phyloP scores from a whole-genome alignment of 2,113 vertebrate species.

The Brachyhypopomus gauderio region DNA sequence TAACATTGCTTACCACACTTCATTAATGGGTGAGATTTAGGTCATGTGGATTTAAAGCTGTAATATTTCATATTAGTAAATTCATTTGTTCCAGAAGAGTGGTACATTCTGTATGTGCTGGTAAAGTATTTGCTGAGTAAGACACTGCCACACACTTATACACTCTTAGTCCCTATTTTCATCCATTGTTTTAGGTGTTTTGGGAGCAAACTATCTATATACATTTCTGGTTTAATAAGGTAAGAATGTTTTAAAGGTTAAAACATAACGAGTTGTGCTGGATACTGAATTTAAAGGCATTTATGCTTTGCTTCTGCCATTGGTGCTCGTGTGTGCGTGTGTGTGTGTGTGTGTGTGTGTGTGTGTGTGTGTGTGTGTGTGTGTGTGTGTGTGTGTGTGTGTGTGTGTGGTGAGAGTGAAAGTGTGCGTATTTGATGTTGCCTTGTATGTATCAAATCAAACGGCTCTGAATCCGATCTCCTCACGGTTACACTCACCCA shows the following conservation, averaged over 20 bases:
- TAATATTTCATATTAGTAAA: neutral
- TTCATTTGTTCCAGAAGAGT: neutral
- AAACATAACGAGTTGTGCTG: neutral
- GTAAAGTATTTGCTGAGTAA: too few relatives aligned
- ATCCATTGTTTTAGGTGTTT: too few relatives aligned
- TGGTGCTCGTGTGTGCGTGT: neutral
- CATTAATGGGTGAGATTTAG: neutral
- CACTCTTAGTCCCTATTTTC: neutral
- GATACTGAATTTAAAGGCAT: neutral
- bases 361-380: constrained; percentile 24
- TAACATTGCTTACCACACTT: neutral
- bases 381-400: constrained; percentile 13
- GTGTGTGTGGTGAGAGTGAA: constrained; percentile 20
- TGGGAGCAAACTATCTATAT: too few relatives aligned
- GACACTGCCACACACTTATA: neutral
- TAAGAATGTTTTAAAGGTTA: neutral
- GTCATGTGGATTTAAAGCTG: neutral
- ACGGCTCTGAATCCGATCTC: constrained; percentile 40
- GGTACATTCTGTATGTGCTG: neutral
- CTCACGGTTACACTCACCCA: constrained; percentile 37
- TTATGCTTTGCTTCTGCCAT: neutral
- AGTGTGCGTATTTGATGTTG: constrained; percentile 20
- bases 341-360: constrained; percentile 22
- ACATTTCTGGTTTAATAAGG: too few relatives aligned
- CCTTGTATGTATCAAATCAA: constrained; percentile 34